Percentiles rank a stretch among this genome's conserved stretches.
phyloP scores from a whole-genome alignment of 1,140 invertebrate species.

The Ceratosolen fusciceps region DNA sequence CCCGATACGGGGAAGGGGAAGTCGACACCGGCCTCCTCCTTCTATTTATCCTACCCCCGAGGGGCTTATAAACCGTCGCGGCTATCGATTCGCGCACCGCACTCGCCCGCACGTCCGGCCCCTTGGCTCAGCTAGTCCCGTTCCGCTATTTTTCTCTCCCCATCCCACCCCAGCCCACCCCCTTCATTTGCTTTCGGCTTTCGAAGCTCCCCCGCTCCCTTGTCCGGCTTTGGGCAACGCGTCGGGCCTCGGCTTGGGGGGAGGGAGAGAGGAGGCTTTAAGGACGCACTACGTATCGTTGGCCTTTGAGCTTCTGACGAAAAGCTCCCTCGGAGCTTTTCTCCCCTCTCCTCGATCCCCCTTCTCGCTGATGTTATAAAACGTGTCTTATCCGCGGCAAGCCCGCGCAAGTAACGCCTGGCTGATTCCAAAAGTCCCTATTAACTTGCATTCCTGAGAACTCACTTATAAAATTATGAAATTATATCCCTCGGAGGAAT shows the following conservation, averaged over 20 bases:
- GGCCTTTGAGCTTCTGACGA: not conserved
- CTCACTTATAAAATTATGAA: not conserved
- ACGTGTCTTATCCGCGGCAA: too few relatives aligned
- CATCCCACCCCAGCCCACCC: not conserved
- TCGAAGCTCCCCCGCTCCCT: not conserved
- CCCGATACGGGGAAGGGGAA: constrained; percentile 9
- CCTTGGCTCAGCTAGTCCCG: not conserved
- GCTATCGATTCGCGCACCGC: not conserved
- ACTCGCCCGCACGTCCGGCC: not conserved
- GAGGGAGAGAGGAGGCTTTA: not conserved
- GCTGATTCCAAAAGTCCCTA: not conserved
- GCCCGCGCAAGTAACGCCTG: too few relatives aligned
- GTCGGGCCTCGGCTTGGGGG: not conserved
- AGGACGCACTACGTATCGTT: not conserved
- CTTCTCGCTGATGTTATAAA: not conserved
- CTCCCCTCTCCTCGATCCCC: not conserved
- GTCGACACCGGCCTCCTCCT: constrained; percentile 35
- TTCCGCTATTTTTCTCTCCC: not conserved
- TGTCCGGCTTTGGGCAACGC: not conserved
- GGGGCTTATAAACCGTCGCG: constrained; percentile 18
- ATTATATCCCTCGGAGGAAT: too few relatives aligned
- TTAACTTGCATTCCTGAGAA: not conserved
- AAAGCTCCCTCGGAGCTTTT: not conserved
- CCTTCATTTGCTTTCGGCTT: not conserved
- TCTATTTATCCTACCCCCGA: too few relatives aligned